Conservation (phyloP, 1,140 invertebrate genomes). For the Palaemon carinicauda region DNA sequence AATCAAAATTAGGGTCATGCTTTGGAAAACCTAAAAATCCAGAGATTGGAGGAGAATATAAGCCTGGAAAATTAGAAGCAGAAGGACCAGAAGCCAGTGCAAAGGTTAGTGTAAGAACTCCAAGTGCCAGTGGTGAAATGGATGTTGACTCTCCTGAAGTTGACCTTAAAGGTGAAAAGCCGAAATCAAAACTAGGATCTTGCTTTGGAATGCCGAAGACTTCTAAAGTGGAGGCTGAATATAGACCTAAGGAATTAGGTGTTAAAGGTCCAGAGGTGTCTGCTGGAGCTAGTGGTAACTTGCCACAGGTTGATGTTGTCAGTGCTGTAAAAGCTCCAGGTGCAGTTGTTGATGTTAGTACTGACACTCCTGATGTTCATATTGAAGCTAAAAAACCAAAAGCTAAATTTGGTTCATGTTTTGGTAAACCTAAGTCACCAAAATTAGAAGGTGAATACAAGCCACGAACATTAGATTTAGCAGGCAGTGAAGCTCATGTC, state of each 20-base stretch:
- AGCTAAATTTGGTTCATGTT: not conserved
- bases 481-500: not conserved
- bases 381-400: too few relatives aligned
- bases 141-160: not conserved
- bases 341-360: not conserved
- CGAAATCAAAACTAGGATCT: not conserved
- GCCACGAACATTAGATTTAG: not conserved
- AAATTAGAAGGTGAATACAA: constrained; percentile 4
- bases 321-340: too few relatives aligned
- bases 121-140: not conserved
- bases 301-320: too few relatives aligned
- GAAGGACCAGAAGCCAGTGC: not conserved
- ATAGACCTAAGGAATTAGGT: not conserved
- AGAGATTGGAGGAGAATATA: not conserved
- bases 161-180: not conserved
- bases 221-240: constrained; percentile 30
- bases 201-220: not conserved
- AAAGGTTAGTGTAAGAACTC: not conserved
- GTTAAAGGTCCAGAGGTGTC: constrained; percentile 24
- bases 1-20: constrained; percentile 6
- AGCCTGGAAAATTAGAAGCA: not conserved
- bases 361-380: too few relatives aligned
- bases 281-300: not conserved
- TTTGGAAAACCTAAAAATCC: constrained; percentile 6
- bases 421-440: not conserved